Evolutionary conservation across 1,140 invertebrate species (phyloP), one percentile per base, ranked within the genome.

Genomic region (Thalassaphorura encarpata): DNA sequence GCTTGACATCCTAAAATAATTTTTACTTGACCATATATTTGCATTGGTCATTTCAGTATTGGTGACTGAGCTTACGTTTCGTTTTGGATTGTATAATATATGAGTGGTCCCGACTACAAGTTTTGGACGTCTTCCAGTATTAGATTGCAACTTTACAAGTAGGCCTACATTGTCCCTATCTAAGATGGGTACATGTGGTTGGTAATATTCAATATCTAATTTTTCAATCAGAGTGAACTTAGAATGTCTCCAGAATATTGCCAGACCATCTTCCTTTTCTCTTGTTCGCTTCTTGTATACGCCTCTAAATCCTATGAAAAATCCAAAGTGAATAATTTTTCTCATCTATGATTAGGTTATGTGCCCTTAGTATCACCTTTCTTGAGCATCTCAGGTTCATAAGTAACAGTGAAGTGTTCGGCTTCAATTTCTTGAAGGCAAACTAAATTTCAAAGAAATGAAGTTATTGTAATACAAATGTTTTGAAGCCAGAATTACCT

Each of bases 81-180:
- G 72, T 65, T 75, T 82, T 0, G 89, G 89, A 76, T 97, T 97
- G 69, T 86, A 97, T 5, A 97, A 72, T n/a, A 97, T 74, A 74
- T 97, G 94, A 0, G 93, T 97, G 3, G 89, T 97, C 4, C 88
- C 89, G 0, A 97, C 78, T 26, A 88, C 77, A 46, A 91, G 70
- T 21, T 81, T 71, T 5, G 70, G 72, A 1, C 69, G 19, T 23
- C 39, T 42, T 45, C 61, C 39, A 1, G 66, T 59, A 56, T 73
- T 77, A 0, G 80, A 70, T 8, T 72, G 66, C 54, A 95, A 79
- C 67, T 86, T 85, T 2, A 83, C 79, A 33, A 95, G 77, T 23
- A 96, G 67, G 0, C 80, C 92, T 39, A 97, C 80, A 72, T 97
- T 96, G 62, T 93, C 86, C 24, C 90, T 75, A 68, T 89, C 83